Conservation (phyloP, 2,888 invertebrate genomes). For the Chrysolina oricalcia region DNA sequence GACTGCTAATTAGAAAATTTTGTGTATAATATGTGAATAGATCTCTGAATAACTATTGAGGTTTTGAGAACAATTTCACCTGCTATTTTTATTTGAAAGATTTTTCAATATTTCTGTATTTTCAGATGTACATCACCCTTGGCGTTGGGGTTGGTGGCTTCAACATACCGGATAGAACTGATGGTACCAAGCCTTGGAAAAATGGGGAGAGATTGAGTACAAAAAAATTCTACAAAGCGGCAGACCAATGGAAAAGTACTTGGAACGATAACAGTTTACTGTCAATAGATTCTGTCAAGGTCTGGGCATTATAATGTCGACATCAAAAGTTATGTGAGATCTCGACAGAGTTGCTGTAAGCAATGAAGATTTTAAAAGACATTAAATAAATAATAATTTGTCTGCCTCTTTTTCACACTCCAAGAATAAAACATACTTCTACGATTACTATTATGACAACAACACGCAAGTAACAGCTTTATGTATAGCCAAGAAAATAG, state of each 20-base stretch:
- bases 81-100: background rate
- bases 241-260: slow-evolving; percentile 74
- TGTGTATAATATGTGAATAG: too few species aligned
- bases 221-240: slow-evolving; percentile 78
- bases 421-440: too few species aligned
- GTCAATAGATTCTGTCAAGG: slow-evolving; percentile 79
- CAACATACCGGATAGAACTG: slow-evolving; percentile 77
- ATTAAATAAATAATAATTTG: background rate
- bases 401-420: background rate
- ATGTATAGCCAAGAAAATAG: too few species aligned
- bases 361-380: background rate
- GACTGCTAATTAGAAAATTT: too few species aligned
- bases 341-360: background rate
- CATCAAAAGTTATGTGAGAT: background rate
- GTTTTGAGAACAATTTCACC: background rate
- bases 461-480: too few species aligned
- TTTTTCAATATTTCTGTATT: background rate
- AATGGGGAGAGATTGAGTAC: slow-evolving; percentile 71
- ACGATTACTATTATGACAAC: too few species aligned
- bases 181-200: slow-evolving; percentile 78
- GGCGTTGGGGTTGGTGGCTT: slow-evolving; percentile 77
- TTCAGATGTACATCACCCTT: slow-evolving; percentile 68
- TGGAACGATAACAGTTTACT: slow-evolving; percentile 77
- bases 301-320: slow-evolving; percentile 72
- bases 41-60: too few species aligned